Conservation (phyloP, 2,797 vertebrate genomes). For the Poliocrania exsul region DNA sequence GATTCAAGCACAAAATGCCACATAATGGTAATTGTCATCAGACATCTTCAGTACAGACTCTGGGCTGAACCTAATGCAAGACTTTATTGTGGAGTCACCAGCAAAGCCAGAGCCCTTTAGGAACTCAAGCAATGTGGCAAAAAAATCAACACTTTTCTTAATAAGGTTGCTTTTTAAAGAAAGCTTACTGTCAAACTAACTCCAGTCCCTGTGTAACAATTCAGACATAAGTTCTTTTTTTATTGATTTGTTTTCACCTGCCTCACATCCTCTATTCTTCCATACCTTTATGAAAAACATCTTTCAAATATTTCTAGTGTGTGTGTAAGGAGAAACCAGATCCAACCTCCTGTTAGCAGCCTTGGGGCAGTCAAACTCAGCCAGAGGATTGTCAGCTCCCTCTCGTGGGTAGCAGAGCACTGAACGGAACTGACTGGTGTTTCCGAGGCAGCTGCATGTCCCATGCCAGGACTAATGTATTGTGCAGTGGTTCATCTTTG, state of each 20-base stretch:
- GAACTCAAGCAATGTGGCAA: neutral
- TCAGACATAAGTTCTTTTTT: neutral
- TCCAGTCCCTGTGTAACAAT: neutral
- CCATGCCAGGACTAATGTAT: neutral
- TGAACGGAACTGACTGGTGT: neutral
- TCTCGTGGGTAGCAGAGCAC: constrained; percentile 24
- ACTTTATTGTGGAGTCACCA: neutral
- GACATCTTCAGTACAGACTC: neutral
- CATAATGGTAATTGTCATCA: neutral
- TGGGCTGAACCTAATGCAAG: neutral
- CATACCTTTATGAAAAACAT: neutral
- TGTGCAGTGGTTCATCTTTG: neutral
- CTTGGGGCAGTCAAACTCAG: neutral
- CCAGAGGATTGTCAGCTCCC: constrained; percentile 35
- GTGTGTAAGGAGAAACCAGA: accelerated
- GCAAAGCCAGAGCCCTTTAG: neutral
- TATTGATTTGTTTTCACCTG: neutral
- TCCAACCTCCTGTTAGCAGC: neutral
- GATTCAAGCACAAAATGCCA: neutral
- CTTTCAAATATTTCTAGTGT: neutral
- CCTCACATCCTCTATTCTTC: neutral
- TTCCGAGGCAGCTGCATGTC: neutral
- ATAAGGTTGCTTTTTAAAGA: accelerated
- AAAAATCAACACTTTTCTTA: neutral
- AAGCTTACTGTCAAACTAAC: neutral